Evolutionary conservation across 2,113 vertebrate genomes (phyloP), one percentile per base, ranked within the genome.

Genomic region (Catharus fuscescens): DNA sequence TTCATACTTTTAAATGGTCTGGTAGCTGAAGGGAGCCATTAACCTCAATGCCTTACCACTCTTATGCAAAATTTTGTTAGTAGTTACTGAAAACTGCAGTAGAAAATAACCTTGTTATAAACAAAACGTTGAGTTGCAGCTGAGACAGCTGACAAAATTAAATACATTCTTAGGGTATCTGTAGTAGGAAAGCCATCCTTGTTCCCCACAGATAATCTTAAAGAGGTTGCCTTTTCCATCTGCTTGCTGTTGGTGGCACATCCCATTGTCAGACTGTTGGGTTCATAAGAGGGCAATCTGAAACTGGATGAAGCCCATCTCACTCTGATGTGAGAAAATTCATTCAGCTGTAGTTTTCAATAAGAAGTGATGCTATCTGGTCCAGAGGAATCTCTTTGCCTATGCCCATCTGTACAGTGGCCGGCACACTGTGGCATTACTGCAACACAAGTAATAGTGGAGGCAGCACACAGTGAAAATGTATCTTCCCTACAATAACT

Each of bases 381-480:
- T 34, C 69, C 52, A 53, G 52, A 52, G 69, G 53, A 14, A 24
- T 7, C 31, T 56, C 61, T 60, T 66, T 67, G 42, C 45, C 19
- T 44, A 4, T 67, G 52, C 57, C 44, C 56, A 40, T 74, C 60
- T 74, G 20, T 12, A 44, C 42, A 56, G 78, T 3, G 61, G 8
- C 57, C 25, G 5, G 62, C 4, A 3, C 19, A 4, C 18, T 29
- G 48, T 38, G 48, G 44, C 36, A 31, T 87, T n/a, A 52, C 36
- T 91, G 87, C 31, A 60, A 44, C n/a, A 72, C 44, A 71, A 81
- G n/a, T 67, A 74, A 62, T 20, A 59, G 18, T 8, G 25, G 42
- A 32, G 31, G 25, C 20, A 90, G 23, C 0, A 0, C 7, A 8
- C 0, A 16, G 20, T 77, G 44, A 71, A 85, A 86, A 81, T 4